phyloP scores from a whole-genome alignment of 2,797 vertebrate genomes.

The Rhadinocentrus ornatus region DNA sequence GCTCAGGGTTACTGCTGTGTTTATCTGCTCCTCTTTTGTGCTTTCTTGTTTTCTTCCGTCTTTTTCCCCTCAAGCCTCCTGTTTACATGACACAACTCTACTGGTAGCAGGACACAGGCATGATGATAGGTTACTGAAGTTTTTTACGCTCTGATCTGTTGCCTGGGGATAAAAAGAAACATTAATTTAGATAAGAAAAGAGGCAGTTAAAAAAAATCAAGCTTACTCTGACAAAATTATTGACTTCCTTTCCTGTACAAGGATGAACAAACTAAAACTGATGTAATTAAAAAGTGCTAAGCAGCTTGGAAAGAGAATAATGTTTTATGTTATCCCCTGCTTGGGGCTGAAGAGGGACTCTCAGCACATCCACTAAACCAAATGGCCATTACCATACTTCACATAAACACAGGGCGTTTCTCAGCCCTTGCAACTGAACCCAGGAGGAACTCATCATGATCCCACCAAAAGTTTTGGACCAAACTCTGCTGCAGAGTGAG shows the following conservation, averaged over 20 bases:
- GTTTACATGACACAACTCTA: conserved; percentile 72
- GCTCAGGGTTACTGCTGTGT: conserved; percentile 44
- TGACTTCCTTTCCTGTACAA: conserved; percentile 1
- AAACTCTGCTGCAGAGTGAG: conserved; percentile 60
- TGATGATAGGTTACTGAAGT: conserved; percentile 70
- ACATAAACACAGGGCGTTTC: conserved; percentile 70
- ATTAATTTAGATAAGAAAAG: conserved; percentile 38
- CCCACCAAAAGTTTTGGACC: conserved; percentile 51
- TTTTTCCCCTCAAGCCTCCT: conserved; percentile 46
- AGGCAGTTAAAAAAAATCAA: background rate
- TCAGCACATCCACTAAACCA: conserved; percentile 69
- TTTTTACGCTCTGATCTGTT: conserved; percentile 58
- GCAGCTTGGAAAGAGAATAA: conserved; percentile 52
- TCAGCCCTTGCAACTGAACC: conserved; percentile 74
- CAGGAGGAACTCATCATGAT: conserved; percentile 55
- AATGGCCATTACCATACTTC: conserved; percentile 80
- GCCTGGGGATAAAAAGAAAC: conserved; percentile 59
- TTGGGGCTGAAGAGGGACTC: conserved; percentile 58
- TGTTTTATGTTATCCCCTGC: conserved; percentile 63
- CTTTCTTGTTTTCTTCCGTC: conserved; percentile 46
- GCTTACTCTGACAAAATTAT: conserved; percentile 4
- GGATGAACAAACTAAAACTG: conserved; percentile 42
- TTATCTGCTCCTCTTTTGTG: conserved; percentile 35
- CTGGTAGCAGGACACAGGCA: conserved; percentile 72
- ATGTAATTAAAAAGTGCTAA: conserved; percentile 40